Base-by-base conservation (phyloP, 2,888 invertebrate species). In the Hetaerina titia region DNA sequence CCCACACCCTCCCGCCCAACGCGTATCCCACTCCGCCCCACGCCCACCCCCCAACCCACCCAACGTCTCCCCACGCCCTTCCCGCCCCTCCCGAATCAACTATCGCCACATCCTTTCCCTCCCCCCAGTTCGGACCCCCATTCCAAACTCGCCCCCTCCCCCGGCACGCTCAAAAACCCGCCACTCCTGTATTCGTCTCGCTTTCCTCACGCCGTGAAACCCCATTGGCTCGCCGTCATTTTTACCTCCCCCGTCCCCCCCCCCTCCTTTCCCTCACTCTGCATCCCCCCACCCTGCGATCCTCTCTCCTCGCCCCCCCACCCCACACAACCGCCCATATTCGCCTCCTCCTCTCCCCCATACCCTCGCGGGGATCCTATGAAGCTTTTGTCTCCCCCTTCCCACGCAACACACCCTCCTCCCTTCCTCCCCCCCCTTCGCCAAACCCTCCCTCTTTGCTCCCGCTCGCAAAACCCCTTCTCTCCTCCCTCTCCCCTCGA, bases 211-310 rank as follows among this genome's bases (percentile, higher is more conserved):
- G 92, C 92, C 69, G 69, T 69, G 92, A 92, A 92, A 92, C 92
- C 92, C 92, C 92, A 92, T 92, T 92, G 92, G 92, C 92, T 92
- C 92, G 92, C 92, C 92, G 56, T 92, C 92, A 92, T 92, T 92
- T 92, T 92, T 92, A 74, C 92, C 92, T 92, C 92, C 92, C 92
- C 92, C 69, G 22, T 56, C 19, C 31, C 31, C 13, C 22, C 92
- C 69, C 92, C 92, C 87, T 25, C 25, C 56, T 57, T 57, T 17
- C 6, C 56, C 89, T 57, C 8, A 22, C 69, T n/a, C 13, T 56
- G 19, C 89, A 57, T 57, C n/a, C 56, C n/a, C 22, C 11, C 58
- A 57, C 9, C 60, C 90, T 15, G 58, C 11, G 25, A 57, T 58
- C 90, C 58, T 58, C 22, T 58, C 60, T 25, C 8, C 90, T 9